phyloP scores from a whole-genome alignment of 2,888 invertebrate species.

The Lasioglossum malachurum region DNA sequence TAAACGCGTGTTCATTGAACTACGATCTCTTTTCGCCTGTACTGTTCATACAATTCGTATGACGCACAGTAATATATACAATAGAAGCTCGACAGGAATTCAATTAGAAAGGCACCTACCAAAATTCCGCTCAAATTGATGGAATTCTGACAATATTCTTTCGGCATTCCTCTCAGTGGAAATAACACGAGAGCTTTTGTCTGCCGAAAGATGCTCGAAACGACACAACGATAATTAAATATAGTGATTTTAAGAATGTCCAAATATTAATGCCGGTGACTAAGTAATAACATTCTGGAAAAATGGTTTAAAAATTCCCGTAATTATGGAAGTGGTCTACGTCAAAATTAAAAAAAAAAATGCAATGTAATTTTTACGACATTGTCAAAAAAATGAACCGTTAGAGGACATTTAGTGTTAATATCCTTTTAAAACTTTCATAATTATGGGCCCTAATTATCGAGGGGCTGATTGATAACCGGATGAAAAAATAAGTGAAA shows the following conservation, averaged over 20 bases:
- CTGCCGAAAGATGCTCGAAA: background rate
- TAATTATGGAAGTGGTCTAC: no score
- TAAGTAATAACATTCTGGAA: background rate
- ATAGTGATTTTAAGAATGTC: background rate
- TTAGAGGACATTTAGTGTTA: no score
- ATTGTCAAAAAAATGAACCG: no score
- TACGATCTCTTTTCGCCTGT: background rate
- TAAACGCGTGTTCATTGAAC: background rate
- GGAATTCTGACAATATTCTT: background rate
- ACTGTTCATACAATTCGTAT: background rate
- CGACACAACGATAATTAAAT: background rate
- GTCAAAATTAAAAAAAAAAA: no score
- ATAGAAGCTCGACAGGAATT: background rate
- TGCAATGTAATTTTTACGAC: no score
- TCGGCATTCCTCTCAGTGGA: background rate
- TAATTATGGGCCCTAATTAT: no score
- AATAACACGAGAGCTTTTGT: background rate
- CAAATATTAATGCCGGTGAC: background rate
- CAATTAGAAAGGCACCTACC: background rate
- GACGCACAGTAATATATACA: background rate
- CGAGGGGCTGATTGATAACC: no score
- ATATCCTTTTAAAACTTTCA: no score
- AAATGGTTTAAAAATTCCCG: no score
- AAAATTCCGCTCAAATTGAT: background rate
- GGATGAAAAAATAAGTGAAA: background rate